Evolutionary conservation across 2,888 invertebrate genomes (phyloP).

Genomic region (Hypomecis punctinalis): DNA sequence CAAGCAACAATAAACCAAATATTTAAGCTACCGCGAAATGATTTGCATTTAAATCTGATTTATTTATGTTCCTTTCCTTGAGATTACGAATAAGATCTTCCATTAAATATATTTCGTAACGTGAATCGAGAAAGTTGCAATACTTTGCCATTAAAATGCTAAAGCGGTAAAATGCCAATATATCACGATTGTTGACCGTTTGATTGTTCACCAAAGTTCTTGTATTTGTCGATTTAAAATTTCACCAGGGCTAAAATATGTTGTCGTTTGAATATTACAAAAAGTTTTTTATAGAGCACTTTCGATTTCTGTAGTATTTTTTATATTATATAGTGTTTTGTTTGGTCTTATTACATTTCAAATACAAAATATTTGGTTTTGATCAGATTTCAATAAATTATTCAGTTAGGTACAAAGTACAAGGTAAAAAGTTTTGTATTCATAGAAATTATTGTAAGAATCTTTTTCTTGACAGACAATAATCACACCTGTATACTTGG

Average conservation of each 20-base stretch:
- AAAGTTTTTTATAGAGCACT: too few relatives aligned
- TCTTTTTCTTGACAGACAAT: too few relatives aligned
- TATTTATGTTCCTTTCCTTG: constrained; percentile 14
- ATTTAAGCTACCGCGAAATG: not conserved
- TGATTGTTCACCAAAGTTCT: constrained; percentile 10
- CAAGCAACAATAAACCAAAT: not conserved
- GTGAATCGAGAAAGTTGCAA: constrained; percentile 29
- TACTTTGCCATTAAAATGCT: constrained; percentile 25
- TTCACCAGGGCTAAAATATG: not conserved
- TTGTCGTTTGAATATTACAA: not conserved
- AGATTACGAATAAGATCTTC: constrained; percentile 20
- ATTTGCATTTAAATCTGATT: constrained; percentile 9
- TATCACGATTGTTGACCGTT: constrained; percentile 24
- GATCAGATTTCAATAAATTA: too few relatives aligned
- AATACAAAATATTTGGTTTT: too few relatives aligned
- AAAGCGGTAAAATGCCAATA: constrained; percentile 21
- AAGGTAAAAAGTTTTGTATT: too few relatives aligned
- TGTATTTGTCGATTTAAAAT: not conserved
- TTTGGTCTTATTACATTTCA: too few relatives aligned
- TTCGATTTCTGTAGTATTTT: too few relatives aligned
- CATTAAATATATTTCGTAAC: constrained; percentile 18
- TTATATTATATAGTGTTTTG: too few relatives aligned
- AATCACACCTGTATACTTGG: too few relatives aligned
- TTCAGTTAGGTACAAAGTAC: too few relatives aligned
- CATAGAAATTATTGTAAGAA: too few relatives aligned